These are phyloP conservation scores for Neoascia interrupta DNA, from an alignment of 2,888 invertebrate genomes.

Conservation along the genomic window DNA sequence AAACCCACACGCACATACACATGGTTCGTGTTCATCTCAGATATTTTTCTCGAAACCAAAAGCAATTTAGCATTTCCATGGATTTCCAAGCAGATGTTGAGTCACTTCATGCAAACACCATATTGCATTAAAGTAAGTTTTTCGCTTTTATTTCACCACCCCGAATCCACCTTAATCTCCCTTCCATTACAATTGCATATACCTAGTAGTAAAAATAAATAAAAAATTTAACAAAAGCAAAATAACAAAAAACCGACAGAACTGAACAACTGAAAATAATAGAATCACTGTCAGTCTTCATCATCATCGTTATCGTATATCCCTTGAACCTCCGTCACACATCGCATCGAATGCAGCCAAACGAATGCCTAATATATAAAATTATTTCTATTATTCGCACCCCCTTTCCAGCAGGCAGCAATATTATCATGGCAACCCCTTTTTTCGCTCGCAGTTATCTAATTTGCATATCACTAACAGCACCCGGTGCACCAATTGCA, in stretches of 20 bases:
- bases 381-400: constrained; percentile 62
- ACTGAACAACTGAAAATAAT: constrained; percentile 33
- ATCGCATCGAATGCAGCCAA: constrained; percentile 63
- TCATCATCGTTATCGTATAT: constrained; percentile 45
- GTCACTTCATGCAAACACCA: constrained; percentile 20
- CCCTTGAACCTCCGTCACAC: constrained; percentile 48
- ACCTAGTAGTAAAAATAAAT: not conserved
- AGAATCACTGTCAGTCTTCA: constrained; percentile 63
- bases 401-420: constrained; percentile 10
- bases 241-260: not conserved
- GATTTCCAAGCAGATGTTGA: constrained; percentile 24
- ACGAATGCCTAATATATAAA: constrained; percentile 58
- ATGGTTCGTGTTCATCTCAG: too few species aligned
- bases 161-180: not conserved
- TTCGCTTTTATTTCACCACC: not conserved
- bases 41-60: not conserved
- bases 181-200: constrained; percentile 27
- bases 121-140: constrained; percentile 12
- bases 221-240: not conserved
- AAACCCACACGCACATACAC: too few species aligned
- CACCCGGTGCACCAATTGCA: constrained; percentile 51
- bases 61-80: constrained; percentile 13
- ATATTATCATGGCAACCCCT: constrained; percentile 58
- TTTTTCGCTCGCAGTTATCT: constrained; percentile 43
- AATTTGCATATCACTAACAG: constrained; percentile 63